Conservation (phyloP, 2,888 invertebrate species). For the Caenorhabditis angaria region DNA sequence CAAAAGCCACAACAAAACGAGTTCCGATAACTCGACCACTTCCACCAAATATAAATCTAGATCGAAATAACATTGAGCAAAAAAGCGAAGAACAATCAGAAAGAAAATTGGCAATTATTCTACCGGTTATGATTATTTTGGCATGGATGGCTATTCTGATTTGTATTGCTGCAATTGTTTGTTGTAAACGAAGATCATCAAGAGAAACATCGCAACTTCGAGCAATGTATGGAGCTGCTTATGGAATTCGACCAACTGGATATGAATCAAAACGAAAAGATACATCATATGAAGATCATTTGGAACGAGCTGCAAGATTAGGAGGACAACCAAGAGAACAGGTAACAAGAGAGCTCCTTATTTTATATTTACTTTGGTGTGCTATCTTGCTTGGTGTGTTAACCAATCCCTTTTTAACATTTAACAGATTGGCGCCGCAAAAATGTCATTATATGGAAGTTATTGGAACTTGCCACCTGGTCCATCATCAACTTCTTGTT, state of each 20-base stretch:
- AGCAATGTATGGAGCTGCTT: constrained; percentile 67
- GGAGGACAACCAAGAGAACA: constrained; percentile 49
- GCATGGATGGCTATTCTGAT: constrained; percentile 70
- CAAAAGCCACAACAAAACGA: constrained; percentile 8
- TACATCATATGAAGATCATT: constrained; percentile 70
- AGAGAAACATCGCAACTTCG: constrained; percentile 50
- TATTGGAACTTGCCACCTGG: constrained; percentile 68
- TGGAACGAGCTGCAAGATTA: constrained; percentile 69
- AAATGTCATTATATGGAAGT: constrained; percentile 70
- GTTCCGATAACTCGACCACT: constrained; percentile 10
- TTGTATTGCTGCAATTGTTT: constrained; percentile 67
- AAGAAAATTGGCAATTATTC: constrained; percentile 59
- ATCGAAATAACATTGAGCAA: constrained; percentile 13
- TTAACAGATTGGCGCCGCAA: constrained; percentile 51
- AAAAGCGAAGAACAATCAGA: constrained; percentile 39
- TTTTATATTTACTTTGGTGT: neutral
- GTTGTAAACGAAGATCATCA: constrained; percentile 58
- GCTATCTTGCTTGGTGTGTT: neutral
- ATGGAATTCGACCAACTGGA: constrained; percentile 67
- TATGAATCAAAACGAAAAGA: constrained; percentile 55
- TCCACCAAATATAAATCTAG: constrained; percentile 17
- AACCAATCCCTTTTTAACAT: neutral
- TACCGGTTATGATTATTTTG: constrained; percentile 69
- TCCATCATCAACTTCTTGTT: constrained; percentile 20
- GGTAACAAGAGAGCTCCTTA: constrained; percentile 9